These are phyloP conservation scores for Hiodon tergisus DNA, from an alignment of 2,113 vertebrate genomes.

Conservation along the genomic window DNA sequence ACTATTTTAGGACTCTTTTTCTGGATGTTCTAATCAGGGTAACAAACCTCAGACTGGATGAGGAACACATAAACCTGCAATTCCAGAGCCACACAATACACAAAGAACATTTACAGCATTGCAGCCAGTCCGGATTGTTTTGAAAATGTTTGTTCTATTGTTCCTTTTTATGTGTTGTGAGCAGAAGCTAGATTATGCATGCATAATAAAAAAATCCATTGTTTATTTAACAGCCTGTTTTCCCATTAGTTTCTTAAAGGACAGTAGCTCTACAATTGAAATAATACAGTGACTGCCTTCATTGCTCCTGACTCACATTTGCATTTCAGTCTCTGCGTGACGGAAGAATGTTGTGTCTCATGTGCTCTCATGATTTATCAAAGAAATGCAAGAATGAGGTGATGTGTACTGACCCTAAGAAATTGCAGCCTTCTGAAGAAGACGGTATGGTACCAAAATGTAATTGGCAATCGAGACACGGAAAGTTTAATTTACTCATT, in stretches of 20 bases:
- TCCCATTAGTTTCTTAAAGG: background rate
- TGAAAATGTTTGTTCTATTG: conserved; percentile 6
- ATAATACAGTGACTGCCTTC: background rate
- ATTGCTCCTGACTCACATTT: conserved; percentile 7
- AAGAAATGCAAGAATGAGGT: background rate
- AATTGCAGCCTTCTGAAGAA: background rate
- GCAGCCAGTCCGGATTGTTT: background rate
- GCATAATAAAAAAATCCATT: conserved; percentile 5
- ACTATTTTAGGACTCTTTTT: conserved; percentile 5
- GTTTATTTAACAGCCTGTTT: background rate
- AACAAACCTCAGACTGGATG: background rate
- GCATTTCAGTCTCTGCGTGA: background rate
- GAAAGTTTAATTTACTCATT: conserved; percentile 11
- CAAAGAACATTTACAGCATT: conserved; percentile 12
- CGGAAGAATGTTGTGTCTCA: background rate
- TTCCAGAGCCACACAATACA: background rate
- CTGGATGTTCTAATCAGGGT: background rate
- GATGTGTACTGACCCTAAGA: background rate
- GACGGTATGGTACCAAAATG: conserved; percentile 2
- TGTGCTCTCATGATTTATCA: background rate
- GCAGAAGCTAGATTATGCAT: conserved; percentile 3
- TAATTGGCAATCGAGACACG: conserved; percentile 15
- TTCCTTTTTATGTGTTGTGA: conserved; percentile 9
- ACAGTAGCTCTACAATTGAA: background rate
- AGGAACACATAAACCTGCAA: background rate